Conservation (phyloP, 2,113 vertebrate species). For the Spheniscus mendiculus region DNA sequence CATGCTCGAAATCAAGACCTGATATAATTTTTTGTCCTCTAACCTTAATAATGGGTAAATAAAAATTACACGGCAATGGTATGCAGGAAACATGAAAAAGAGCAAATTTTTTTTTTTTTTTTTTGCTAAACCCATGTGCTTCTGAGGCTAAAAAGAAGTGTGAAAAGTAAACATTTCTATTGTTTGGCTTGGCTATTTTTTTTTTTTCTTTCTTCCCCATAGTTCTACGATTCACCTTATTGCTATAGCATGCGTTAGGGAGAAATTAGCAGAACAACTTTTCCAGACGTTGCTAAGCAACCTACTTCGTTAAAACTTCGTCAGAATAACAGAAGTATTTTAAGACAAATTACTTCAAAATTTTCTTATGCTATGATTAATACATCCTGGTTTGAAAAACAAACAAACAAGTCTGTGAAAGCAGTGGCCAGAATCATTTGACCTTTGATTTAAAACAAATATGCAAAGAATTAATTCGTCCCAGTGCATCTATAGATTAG, state of each 20-base stretch:
- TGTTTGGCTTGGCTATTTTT: neutral
- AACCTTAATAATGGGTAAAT: neutral
- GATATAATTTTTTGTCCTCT: neutral
- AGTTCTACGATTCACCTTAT: neutral
- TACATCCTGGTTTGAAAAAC: neutral
- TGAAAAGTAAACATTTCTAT: neutral
- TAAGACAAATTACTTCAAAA: neutral
- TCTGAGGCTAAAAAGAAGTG: neutral
- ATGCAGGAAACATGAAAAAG: neutral
- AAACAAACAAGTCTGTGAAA: neutral
- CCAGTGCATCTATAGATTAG: neutral
- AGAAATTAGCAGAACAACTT: neutral
- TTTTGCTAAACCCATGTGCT: rapidly evolving
- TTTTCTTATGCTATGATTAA: neutral
- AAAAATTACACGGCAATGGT: neutral
- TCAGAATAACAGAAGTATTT: neutral
- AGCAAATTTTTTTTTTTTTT: neutral
- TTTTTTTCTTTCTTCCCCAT: neutral
- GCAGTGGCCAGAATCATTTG: neutral
- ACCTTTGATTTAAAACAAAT: neutral
- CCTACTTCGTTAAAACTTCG: neutral
- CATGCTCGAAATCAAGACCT: neutral
- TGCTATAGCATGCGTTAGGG: neutral
- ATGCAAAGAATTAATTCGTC: neutral
- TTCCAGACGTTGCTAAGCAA: neutral